Base-by-base conservation (phyloP, 1,140 invertebrate species). In the Spodoptera frugiperda region DNA sequence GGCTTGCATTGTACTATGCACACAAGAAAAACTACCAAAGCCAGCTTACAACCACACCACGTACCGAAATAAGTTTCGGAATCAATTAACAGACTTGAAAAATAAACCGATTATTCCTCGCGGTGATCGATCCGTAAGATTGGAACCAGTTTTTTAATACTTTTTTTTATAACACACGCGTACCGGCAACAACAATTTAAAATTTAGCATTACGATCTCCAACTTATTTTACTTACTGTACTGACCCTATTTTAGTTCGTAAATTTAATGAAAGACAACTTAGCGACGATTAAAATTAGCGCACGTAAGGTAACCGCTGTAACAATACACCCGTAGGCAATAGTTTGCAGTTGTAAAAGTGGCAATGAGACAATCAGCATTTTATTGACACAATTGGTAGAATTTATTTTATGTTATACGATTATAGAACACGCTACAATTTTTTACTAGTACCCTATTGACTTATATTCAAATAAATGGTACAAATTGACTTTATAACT, bases 11-110 rank as follows among this genome's bases (percentile, higher is more conserved):
- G 59, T 15, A 17, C 19, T 19, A 44, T 11, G 59, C 15, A 17
- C 8, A 44, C 15, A 12, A 10, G 0, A 44, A 5, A 63, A 39
- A 63, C n/a, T 17, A 15, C 15, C 3, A 2, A 63, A 3, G 15
- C 59, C n/a, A 44, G 33, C 33, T 33, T 63, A 11, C 30, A 15
- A 17, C 15, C 59, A 63, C 44, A 63, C 59, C 15, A n/a, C 33
- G 44, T 19, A 15, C 30, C 33, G 1, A 72, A 21, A 8, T 49
- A 46, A 21, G 46, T 67, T 39, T 59, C 11, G 30, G 25, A 19
- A 54, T 44, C 70, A 72, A 72, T 72, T 72, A 72, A 46, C 39
- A 48, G 30, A 55, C n/a, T 71, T 46, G 5, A 10, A 59, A 72
- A 59, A 72, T 57, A 72, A 72, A 72, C 53, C 17, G 54, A 51